These are phyloP conservation scores for Periophthalmus modestus DNA, from an alignment of 2,113 vertebrate genomes.

Conservation along the genomic window DNA sequence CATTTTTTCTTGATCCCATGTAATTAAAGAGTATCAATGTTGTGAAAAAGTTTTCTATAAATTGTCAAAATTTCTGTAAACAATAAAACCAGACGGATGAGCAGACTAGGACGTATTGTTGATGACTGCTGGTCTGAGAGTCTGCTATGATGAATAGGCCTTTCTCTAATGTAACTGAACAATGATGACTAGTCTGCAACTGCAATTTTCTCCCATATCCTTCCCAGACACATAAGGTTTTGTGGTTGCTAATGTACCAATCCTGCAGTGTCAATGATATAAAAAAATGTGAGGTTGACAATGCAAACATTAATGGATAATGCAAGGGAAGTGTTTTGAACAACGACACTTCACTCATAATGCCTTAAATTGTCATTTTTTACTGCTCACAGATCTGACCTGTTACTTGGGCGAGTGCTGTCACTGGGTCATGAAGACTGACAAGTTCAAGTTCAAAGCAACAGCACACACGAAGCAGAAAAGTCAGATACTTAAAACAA, in stretches of 20 bases:
- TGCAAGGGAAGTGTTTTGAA: too few relatives aligned
- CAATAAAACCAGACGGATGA: background rate
- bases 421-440: too few relatives aligned
- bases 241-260: background rate
- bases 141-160: background rate
- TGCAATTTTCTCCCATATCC: background rate
- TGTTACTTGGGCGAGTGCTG: too few relatives aligned
- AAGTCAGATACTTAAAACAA: too few relatives aligned
- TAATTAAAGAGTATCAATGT: background rate
- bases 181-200: slow-evolving; percentile 1
- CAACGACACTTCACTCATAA: too few relatives aligned
- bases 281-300: background rate
- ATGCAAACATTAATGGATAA: background rate
- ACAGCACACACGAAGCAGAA: too few relatives aligned
- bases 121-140: slow-evolving; percentile 26
- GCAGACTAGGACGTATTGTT: slow-evolving; percentile 13
- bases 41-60: background rate
- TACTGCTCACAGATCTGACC: too few relatives aligned
- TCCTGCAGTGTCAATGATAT: background rate
- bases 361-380: too few relatives aligned
- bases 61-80: background rate
- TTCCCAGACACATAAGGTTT: background rate
- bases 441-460: too few relatives aligned
- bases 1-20: background rate
- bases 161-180: background rate